Conservation (phyloP, 92 coral and sea anemone species). For the Porites rus region DNA sequence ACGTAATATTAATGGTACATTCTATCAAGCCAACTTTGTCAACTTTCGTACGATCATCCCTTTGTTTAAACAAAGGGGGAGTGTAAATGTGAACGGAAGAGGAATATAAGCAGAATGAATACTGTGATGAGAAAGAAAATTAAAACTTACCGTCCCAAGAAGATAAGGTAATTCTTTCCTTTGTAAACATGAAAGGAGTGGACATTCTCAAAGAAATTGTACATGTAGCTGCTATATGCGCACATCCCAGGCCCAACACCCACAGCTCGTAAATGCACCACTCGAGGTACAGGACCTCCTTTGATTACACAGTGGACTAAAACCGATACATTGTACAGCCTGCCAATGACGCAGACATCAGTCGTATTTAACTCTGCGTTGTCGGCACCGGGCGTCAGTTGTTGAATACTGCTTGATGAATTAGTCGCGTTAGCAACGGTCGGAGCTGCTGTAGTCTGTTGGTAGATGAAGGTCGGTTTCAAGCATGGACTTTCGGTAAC, state of each 20-base stretch:
- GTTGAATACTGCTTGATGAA: constrained; percentile 35
- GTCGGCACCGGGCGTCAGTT: constrained; percentile 25
- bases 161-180: constrained; percentile 68
- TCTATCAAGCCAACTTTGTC: too few relatives aligned
- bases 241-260: constrained; percentile 78
- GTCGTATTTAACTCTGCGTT: constrained; percentile 38
- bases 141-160: constrained; percentile 76
- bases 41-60: too few relatives aligned
- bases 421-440: constrained; percentile 48
- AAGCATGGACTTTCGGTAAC: constrained; percentile 78
- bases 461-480: constrained; percentile 56
- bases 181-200: constrained; percentile 77
- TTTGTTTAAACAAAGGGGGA: too few relatives aligned
- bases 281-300: constrained; percentile 75
- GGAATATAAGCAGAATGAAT: not conserved
- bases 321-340: constrained; percentile 74
- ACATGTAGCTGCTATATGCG: not conserved
- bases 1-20: too few relatives aligned
- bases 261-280: constrained; percentile 59
- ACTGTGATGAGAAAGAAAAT: not conserved
- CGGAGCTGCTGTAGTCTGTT: not conserved
- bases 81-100: not conserved
- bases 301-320: constrained; percentile 79
- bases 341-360: constrained; percentile 29
- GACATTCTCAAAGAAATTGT: constrained; percentile 60